These are phyloP conservation scores for Rutilus rutilus DNA, from an alignment of 2,113 vertebrate genomes.

Conservation along the genomic window DNA sequence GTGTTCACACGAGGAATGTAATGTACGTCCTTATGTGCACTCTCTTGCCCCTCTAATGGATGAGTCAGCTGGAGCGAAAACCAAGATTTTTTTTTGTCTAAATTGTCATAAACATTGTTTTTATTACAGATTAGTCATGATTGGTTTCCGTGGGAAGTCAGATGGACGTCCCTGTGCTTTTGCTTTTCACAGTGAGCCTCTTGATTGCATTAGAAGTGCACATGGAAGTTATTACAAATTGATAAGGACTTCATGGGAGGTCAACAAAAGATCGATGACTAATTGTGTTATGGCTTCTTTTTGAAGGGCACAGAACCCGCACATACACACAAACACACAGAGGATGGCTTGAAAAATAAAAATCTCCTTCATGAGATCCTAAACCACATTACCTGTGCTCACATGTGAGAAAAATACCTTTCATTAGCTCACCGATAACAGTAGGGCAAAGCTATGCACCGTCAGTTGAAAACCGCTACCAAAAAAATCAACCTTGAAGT, in stretches of 20 bases:
- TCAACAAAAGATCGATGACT: slow-evolving; percentile 76
- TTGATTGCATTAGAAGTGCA: slow-evolving; percentile 72
- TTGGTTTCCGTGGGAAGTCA: background rate
- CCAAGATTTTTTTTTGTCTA: background rate
- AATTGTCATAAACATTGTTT: slow-evolving; percentile 28
- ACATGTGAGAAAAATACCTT: slow-evolving; percentile 46
- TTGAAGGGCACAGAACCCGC: slow-evolving; percentile 60
- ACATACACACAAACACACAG: background rate
- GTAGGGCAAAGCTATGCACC: background rate
- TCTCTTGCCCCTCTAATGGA: background rate
- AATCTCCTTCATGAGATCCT: slow-evolving; percentile 58
- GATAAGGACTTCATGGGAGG: slow-evolving; percentile 76
- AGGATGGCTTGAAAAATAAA: slow-evolving; percentile 57
- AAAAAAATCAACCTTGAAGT: slow-evolving; percentile 59
- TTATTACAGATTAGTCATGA: slow-evolving; percentile 27
- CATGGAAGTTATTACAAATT: slow-evolving; percentile 73
- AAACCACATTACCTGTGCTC: slow-evolving; percentile 51
- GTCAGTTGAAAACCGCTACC: slow-evolving; percentile 28
- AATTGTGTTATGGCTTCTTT: slow-evolving; percentile 72
- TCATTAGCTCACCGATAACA: slow-evolving; percentile 32
- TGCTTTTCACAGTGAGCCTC: slow-evolving; percentile 52
- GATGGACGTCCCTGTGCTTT: slow-evolving; percentile 8
- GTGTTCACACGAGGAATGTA: too few species aligned
- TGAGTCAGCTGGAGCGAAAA: slow-evolving; percentile 1
- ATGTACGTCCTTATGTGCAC: too few species aligned